Evolutionary conservation across 1,140 invertebrate genomes (phyloP), one percentile per base, ranked within the genome.

Genomic region (Bathynomus jamesi): DNA sequence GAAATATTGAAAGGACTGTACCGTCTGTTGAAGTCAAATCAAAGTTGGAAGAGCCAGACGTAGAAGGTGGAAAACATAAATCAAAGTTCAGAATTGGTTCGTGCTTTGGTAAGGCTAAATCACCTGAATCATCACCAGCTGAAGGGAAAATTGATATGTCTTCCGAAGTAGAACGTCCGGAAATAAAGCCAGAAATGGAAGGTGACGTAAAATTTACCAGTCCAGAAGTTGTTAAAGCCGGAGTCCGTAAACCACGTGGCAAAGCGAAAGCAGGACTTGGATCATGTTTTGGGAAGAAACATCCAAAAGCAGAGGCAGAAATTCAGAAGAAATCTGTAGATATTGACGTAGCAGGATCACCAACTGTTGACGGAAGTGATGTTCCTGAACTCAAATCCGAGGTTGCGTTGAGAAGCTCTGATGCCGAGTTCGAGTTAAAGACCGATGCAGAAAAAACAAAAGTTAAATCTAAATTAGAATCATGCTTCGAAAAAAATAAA

Each of bases 61-160:
- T 74, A 2, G 64, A 67, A 24, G 69, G 66, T 21, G 70, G 70
- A 67, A 61, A 2, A 30, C 28, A 61, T 2, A 74, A 74, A 53
- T 65, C 72, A 0, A 74, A 74, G 31, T 11, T 24, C 13, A 74
- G 70, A 64, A 53, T 74, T 2, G 68, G 72, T 32, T 74, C 72
- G 0, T 74, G 72, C 53, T 74, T 74, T 32, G 72, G 72, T 46
- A 74, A 74, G 60, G 65, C 72, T 28, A 74, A 67, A 27, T 65
- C 28, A 4, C 68, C 69, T 11, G 28, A 70, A 67, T n/a, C 40
- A 17, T 21, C 40, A 11, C 13, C 13, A 53, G 40, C 60, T 28
- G 72, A 74, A 67, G 68, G 64, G 1, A 65, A 74, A 63, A 66
- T 62, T 46, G 53, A 65, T 27, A 64, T n/a, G 4, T 66, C 62